Conservation (phyloP, 2,888 invertebrate species). For the Megaustenia siamemsis region DNA sequence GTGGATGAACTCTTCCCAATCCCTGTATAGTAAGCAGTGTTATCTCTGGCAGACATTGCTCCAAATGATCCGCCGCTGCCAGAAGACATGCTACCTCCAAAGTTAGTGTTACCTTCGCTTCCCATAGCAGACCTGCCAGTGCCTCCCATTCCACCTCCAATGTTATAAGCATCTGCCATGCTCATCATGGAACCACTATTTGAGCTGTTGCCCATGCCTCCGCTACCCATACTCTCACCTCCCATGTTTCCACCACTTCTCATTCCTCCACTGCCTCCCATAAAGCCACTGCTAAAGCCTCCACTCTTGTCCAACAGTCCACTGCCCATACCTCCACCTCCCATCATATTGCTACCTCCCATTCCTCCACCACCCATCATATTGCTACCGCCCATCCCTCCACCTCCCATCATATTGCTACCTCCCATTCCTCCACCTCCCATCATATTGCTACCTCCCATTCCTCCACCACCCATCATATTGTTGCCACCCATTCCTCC, state of each 20-base stretch:
- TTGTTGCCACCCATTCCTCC: constrained; percentile 26
- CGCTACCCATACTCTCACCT: constrained; percentile 23
- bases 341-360: not conserved
- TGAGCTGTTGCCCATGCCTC: constrained; percentile 25
- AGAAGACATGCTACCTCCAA: not conserved
- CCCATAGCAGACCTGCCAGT: constrained; percentile 19
- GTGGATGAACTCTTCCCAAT: constrained; percentile 20
- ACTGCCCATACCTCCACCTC: constrained; percentile 9
- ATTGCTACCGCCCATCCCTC: not conserved
- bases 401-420: not conserved
- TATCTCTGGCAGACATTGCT: constrained; percentile 30
- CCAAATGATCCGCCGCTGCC: not conserved
- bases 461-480: not conserved
- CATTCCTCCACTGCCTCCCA: constrained; percentile 1
- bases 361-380: no score
- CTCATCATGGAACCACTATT: constrained; percentile 15
- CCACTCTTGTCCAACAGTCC: not conserved
- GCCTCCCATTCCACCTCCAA: constrained; percentile 33
- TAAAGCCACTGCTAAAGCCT: no score
- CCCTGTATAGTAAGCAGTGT: constrained; percentile 13
- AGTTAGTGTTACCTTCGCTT: not conserved
- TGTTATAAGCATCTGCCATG: not conserved
- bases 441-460: not conserved
- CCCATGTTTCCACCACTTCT: not conserved
- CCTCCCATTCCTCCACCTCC: not conserved